Evolutionary conservation across 2,888 invertebrate genomes (phyloP), one percentile per base, ranked within the genome.

Genomic region (Antheraea assamensis): DNA sequence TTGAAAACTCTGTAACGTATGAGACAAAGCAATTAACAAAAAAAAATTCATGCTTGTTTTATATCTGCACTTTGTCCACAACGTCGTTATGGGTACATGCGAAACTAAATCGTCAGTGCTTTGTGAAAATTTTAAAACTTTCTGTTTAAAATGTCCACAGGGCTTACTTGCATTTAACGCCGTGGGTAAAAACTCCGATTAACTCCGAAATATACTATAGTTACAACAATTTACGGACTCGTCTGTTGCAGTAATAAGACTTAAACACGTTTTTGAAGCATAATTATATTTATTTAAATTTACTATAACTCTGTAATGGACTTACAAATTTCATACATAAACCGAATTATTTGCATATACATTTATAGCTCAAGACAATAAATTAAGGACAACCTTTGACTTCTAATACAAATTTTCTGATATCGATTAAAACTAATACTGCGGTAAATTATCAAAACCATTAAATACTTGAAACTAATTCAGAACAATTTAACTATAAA

Each of bases 1-100:
- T 7, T 52, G 52, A n/a, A 52, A 52, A 52, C 13, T 24, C 24
- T 24, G 7, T 58, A n/a, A 24, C 58, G 5, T 17, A 30, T 17
- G 61, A 64, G 17, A 64, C 19, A 30, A 27, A 17, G 30, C 17
- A 55, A 35, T 52, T 52, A 31, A 68, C 17, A 30, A 31, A 42
- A 64, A n/a, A 31, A 68, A 49, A 21, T 19, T 24, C 49, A 71
- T 72, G 49, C 24, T 58, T 42, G 47, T 70, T 74, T 74, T 27
- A 64, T 24, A 70, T 72, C 71, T 61, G 64, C 64, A 19, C 49
- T 66, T 52, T 21, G 19, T 27, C 35, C 30, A 19, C 24, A 58
- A 73, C 73, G 70, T 58, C 70, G 58, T 73, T 70, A 55, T 15
- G 30, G 24, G n/a, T 68, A 68, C 35, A 55, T 66, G 13, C 66